phyloP scores from a whole-genome alignment of 1,140 invertebrate species.

The Aphelinus certus region DNA sequence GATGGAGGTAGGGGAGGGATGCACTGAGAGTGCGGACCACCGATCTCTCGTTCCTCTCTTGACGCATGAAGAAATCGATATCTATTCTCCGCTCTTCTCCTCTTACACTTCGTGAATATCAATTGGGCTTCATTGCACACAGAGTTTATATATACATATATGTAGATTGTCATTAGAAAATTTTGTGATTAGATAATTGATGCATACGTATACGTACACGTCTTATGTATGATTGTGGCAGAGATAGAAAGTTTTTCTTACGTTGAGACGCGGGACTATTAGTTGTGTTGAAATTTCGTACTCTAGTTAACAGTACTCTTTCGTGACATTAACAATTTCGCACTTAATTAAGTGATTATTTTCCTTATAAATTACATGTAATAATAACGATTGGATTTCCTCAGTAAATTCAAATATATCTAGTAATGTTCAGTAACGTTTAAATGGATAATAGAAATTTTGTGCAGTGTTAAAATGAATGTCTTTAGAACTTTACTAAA shows the following conservation, averaged over 20 bases:
- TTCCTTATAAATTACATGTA: no score
- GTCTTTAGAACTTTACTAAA: neutral
- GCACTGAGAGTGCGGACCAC: neutral
- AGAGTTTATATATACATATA: conserved; percentile 25
- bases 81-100: neutral
- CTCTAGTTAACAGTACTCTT: no score
- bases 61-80: no score
- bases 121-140: conserved; percentile 10
- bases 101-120: conserved; percentile 1
- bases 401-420: no score
- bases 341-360: no score
- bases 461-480: no score
- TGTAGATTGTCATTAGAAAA: conserved; percentile 27
- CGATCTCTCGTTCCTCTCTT: neutral
- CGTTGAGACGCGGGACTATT: conserved; percentile 11
- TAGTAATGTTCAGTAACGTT: no score
- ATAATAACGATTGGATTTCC: no score
- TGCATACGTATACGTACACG: conserved; percentile 2
- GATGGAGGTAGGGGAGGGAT: neutral
- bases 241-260: conserved; percentile 24
- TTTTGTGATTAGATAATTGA: conserved; percentile 30
- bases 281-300: no score
- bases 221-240: neutral
- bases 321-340: no score
- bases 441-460: no score